Percentiles rank a stretch among this genome's conserved stretches.
Evolutionary conservation across 1,140 invertebrate genomes (phyloP).

Genomic region (Anastatus disparis): DNA sequence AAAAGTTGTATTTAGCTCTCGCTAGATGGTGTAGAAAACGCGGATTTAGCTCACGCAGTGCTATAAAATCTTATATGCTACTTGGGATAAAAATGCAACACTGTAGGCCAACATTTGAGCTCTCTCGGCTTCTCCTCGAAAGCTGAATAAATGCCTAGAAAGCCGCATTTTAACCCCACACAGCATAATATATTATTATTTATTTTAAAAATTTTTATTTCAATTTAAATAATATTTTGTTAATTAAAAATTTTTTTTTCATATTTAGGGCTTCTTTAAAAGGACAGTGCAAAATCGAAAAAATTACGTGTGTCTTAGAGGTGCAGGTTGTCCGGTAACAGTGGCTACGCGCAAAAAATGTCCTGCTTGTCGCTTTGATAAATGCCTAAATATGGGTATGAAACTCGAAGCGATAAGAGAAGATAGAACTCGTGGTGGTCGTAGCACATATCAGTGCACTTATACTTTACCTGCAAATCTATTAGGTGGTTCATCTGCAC

Average conservation of each 20-base stretch:
- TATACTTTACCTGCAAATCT: conserved; percentile 82
- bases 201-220: too few species aligned
- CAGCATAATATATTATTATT: too few species aligned
- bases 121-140: too few species aligned
- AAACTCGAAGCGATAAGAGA: conserved; percentile 96
- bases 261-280: conserved; percentile 89
- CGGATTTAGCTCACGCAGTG: too few species aligned
- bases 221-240: not conserved
- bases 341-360: conserved; percentile 96
- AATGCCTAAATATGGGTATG: conserved; percentile 96
- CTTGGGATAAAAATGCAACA: too few species aligned
- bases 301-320: conserved; percentile 93
- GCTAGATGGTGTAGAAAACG: too few species aligned
- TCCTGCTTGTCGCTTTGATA: conserved; percentile 96
- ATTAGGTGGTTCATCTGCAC: conserved; percentile 60
- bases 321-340: conserved; percentile 89
- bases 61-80: too few species aligned
- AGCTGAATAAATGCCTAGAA: too few species aligned
- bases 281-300: conserved; percentile 97
- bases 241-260: not conserved
- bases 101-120: too few species aligned
- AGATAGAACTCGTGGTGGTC: conserved; percentile 92
- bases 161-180: too few species aligned
- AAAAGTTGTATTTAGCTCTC: too few species aligned
- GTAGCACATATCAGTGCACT: conserved; percentile 94